phyloP scores from a whole-genome alignment of 2,888 invertebrate species.

The Epinotia bilunana region DNA sequence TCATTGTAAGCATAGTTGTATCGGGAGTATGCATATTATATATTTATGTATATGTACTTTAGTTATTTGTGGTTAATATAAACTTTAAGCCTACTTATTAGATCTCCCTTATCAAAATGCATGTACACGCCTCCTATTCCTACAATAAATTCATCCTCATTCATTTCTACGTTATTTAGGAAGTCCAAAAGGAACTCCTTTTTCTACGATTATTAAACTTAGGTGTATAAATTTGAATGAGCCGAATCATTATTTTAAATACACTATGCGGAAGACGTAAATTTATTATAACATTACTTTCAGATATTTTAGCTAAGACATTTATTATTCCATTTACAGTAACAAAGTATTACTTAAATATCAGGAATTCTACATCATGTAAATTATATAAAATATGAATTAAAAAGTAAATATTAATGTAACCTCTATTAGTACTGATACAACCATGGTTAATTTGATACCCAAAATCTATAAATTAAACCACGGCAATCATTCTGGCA shows the following conservation, averaged over 20 bases:
- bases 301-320: slow-evolving; percentile 37
- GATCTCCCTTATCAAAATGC: slow-evolving; percentile 62
- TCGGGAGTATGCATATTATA: neutral
- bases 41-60: neutral
- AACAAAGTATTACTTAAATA: slow-evolving; percentile 8
- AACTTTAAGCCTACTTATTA: slow-evolving; percentile 15
- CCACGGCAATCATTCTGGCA: neutral
- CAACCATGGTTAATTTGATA: neutral
- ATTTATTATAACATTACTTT: slow-evolving; percentile 70
- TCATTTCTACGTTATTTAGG: slow-evolving; percentile 54
- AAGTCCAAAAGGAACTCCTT: slow-evolving; percentile 75
- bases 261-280: slow-evolving; percentile 82
- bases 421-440: neutral
- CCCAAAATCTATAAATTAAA: neutral
- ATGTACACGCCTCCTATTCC: slow-evolving; percentile 61
- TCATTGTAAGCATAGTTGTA: neutral
- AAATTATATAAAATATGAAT: neutral
- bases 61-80: neutral
- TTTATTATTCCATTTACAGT: slow-evolving; percentile 9
- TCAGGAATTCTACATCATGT: neutral
- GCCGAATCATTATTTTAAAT: slow-evolving; percentile 72
- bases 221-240: slow-evolving; percentile 66
- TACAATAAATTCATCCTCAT: slow-evolving; percentile 78
- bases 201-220: slow-evolving; percentile 60
- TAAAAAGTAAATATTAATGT: neutral